Evolutionary conservation across 2,888 invertebrate genomes (phyloP), one percentile per base, ranked within the genome.

Genomic region (Acronicta aceris): DNA sequence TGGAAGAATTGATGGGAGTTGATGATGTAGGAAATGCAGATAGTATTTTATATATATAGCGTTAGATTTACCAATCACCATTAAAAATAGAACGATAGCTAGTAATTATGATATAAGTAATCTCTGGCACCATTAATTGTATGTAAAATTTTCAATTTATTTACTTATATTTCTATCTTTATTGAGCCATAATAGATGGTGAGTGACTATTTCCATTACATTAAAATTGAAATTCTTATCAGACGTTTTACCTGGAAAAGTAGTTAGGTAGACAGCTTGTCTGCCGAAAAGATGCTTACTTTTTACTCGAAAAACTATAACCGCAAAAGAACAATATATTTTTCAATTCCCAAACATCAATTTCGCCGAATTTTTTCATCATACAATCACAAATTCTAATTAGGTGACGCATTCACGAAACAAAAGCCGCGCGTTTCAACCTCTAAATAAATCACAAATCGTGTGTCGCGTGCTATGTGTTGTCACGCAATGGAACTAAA

Each of bases 401-500:
- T 85, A 84, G 80, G 80, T 76, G 77, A 75, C 77, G 76, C 74
- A 62, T 76, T 76, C 70, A 78, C 61, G 75, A 84, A 83, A 83
- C 83, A 81, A 82, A 81, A 84, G 81, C 75, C 57, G 59, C 54
- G 66, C 61, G 74, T 76, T 82, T 78, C 71, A 80, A 78, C 74
- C 79, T 79, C 77, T 69, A 80, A 82, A 82, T 87, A 87, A 89
- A 89, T 86, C 86, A 85, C 66, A 85, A 87, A 85, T 83, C 79
- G 74, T 81, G 79, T 71, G 83, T 91, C 81, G 92, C 90, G 90
- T 91, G 91, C 67, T 69, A 53, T 72, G 59, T 79, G 76, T 75
- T 65, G 87, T 86, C 91, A 92, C 91, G 92, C 92, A 88, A 91
- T 83, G 82, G 75, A 83, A 84, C 79, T 85, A 79, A 82, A 84